Percentiles rank a stretch among this genome's conserved stretches.
Conservation (phyloP, 2,113 vertebrate species). For the Formicarius rufipectus region DNA sequence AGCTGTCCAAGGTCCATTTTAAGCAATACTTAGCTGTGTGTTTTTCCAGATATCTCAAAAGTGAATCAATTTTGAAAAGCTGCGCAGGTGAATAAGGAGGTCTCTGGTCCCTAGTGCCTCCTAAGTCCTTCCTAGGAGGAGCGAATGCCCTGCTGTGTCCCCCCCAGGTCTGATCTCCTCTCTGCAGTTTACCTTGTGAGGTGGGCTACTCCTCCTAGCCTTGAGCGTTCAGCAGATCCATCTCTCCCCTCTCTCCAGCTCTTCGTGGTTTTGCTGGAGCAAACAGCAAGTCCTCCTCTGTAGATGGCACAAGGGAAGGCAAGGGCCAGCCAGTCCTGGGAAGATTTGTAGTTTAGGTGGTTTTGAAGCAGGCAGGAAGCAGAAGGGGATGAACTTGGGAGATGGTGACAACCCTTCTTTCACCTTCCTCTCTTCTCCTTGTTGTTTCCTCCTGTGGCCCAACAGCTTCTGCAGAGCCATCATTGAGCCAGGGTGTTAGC, state of each 20-base stretch:
- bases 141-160: not conserved
- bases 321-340: not conserved
- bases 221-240: accelerated
- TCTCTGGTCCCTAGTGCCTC: not conserved
- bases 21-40: not conserved
- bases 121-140: too few relatives aligned
- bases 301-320: not conserved
- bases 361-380: not conserved
- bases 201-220: not conserved
- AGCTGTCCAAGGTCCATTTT: not conserved
- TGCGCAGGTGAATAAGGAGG: not conserved
- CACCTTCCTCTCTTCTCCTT: not conserved
- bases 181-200: not conserved
- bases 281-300: not conserved
- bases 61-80: not conserved
- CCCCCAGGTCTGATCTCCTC: not conserved
- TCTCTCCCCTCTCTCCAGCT: not conserved
- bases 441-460: not conserved
- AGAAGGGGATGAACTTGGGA: not conserved
- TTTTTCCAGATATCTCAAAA: not conserved
- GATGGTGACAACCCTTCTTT: not conserved
- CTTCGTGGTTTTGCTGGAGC: not conserved
- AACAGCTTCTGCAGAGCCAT: not conserved
- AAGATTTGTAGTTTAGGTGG: not conserved
- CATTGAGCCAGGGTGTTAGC: not conserved